Evolutionary conservation across 2,113 vertebrate genomes (phyloP).

Genomic region (Trematomus loennbergii): DNA sequence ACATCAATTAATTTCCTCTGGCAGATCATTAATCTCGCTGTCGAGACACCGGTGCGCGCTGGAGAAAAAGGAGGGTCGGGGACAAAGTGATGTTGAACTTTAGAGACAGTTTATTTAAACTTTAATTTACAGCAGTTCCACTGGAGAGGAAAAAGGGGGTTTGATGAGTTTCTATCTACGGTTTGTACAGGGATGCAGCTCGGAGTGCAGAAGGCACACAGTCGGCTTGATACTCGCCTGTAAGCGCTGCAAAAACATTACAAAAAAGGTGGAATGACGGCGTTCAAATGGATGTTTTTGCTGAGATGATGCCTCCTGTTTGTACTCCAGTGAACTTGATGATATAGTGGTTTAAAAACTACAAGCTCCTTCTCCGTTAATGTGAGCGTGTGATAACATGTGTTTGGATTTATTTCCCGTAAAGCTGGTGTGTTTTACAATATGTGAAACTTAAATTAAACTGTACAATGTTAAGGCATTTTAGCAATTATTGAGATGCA

Average conservation of each 20-base stretch:
- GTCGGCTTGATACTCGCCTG: slow-evolving; percentile 74
- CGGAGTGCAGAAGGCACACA: slow-evolving; percentile 83
- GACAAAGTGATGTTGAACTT: slow-evolving; percentile 33
- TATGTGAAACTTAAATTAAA: slow-evolving; percentile 21
- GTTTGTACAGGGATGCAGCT: slow-evolving; percentile 75
- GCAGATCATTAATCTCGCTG: slow-evolving; percentile 26
- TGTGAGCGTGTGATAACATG: neutral
- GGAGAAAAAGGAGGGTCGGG: neutral
- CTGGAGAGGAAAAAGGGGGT: slow-evolving; percentile 43
- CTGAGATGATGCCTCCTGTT: no score
- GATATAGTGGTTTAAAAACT: no score
- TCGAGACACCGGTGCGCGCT: neutral
- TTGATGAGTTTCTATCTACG: slow-evolving; percentile 67
- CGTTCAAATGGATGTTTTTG: no score
- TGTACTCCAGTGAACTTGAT: no score
- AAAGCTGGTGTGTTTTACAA: slow-evolving; percentile 40
- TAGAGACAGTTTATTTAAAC: slow-evolving; percentile 76
- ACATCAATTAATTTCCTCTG: neutral
- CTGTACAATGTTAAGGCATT: slow-evolving; percentile 68
- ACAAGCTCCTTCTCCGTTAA: slow-evolving; percentile 8
- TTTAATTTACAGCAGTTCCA: slow-evolving; percentile 76
- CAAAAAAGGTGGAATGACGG: neutral
- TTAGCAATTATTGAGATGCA: slow-evolving; percentile 41
- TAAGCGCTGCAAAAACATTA: slow-evolving; percentile 61
- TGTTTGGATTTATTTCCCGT: slow-evolving; percentile 15